Conservation (phyloP, 2,797 vertebrate species). For the Syngnathus acus region DNA sequence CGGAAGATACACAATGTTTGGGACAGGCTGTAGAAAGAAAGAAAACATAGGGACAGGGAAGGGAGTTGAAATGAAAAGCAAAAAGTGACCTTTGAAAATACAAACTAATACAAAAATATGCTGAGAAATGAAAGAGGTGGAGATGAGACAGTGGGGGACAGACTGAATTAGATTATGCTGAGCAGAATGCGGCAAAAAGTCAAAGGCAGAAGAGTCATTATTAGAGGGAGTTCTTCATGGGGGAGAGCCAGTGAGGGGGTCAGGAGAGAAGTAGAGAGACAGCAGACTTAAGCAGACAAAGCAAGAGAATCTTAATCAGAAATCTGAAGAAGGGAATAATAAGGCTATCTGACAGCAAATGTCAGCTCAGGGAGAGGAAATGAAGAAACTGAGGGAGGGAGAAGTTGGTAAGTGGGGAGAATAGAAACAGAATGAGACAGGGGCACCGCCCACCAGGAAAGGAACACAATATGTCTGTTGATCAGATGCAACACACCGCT, state of each 20-base stretch:
- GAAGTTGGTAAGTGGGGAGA: neutral
- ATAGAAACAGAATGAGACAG: constrained; percentile 41
- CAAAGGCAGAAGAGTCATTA: constrained; percentile 25
- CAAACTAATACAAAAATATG: constrained; percentile 21
- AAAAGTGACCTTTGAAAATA: constrained; percentile 58
- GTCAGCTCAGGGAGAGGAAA: constrained; percentile 54
- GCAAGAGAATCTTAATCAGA: constrained; percentile 60
- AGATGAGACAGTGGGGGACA: constrained; percentile 30
- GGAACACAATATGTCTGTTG: constrained; percentile 46
- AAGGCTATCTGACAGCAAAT: constrained; percentile 67
- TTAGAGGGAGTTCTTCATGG: constrained; percentile 25
- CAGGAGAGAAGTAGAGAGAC: constrained; percentile 14
- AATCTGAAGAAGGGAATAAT: constrained; percentile 68
- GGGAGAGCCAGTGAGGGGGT: constrained; percentile 1
- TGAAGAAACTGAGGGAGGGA: constrained; percentile 11
- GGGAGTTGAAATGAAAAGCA: constrained; percentile 7
- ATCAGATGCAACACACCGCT: constrained; percentile 43
- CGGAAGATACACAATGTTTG: constrained; percentile 30
- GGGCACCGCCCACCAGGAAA: constrained; percentile 43
- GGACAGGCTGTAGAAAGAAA: constrained; percentile 32
- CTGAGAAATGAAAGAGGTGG: constrained; percentile 33
- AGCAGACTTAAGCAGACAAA: constrained; percentile 20
- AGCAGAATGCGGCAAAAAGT: constrained; percentile 43
- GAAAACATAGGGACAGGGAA: constrained; percentile 16
- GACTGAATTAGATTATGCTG: constrained; percentile 48